Evolutionary conservation across 2,888 invertebrate species (phyloP).

Genomic region (Drosophila cognata): DNA sequence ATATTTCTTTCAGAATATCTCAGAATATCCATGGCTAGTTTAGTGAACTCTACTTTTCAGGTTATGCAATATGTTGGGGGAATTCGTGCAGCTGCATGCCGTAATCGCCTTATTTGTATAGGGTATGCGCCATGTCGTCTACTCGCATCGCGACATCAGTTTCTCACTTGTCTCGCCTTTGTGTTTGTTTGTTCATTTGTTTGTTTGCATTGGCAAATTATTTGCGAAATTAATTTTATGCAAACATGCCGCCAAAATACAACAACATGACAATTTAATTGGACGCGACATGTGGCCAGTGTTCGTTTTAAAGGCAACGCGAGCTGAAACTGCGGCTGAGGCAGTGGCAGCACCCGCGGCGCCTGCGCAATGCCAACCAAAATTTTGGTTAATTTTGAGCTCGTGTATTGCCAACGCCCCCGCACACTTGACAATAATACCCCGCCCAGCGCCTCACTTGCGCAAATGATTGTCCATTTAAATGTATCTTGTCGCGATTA

Average conservation of each 20-base stretch:
- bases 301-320: constrained; percentile 36
- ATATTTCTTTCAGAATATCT: background rate
- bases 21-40: accelerated
- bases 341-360: constrained; percentile 51
- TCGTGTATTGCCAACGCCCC: constrained; percentile 74
- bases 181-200: constrained; percentile 56
- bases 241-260: constrained; percentile 80
- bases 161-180: constrained; percentile 46
- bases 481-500: constrained; percentile 70
- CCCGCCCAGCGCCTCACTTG: constrained; percentile 7
- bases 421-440: constrained; percentile 37
- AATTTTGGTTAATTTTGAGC: constrained; percentile 72
- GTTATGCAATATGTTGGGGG: background rate
- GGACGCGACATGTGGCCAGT: constrained; percentile 77
- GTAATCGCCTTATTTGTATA: background rate
- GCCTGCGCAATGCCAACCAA: constrained; percentile 64
- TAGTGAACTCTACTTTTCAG: background rate
- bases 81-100: background rate
- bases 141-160: background rate
- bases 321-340: background rate
- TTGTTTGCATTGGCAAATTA: constrained; percentile 76
- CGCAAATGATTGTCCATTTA: constrained; percentile 66
- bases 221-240: constrained; percentile 81
- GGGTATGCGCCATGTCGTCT: constrained; percentile 26
- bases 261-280: constrained; percentile 82